Base-by-base conservation (phyloP, 2,113 vertebrate species). In the Megaleporinus macrocephalus region DNA sequence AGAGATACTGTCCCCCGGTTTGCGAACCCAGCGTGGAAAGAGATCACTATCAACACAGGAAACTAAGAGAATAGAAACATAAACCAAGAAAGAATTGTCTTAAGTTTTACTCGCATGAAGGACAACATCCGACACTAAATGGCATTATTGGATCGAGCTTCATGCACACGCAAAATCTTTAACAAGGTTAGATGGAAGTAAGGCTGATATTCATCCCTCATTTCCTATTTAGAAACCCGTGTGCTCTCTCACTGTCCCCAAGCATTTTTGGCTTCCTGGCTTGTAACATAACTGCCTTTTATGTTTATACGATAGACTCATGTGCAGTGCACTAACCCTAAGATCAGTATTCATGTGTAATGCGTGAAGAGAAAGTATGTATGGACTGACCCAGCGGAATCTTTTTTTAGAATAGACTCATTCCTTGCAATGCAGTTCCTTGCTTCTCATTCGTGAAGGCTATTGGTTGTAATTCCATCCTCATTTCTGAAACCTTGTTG, bases 1-100 rank as follows among this genome's bases (percentile, higher is more conserved):
- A 89, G 95, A 96, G 87, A 92, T 96, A 88, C 91, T 90, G 53
- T 93, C 93, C 36, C 85, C 90, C 1, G 91, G 89, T 92, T 92
- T 94, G 88, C 92, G 91, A 90, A 95, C 90, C 88, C 93, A 92
- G 91, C 93, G 96, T 84, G 93, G 96, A 95, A 96, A 95, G 93
- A 94, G 96, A 91, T 96, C 95, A n/a, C 94, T 96, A 89, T 92
- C 93, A 87, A 94, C 88, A 87, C 92, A 93, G 89, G 89, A 91
- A 79, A 88, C 87, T 85, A 86, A 93, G 81, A 94, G 91, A 87
- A 88, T 93, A 92, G 89, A 92, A 27, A 92, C 90, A 76, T 96
- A 93, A 91, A 89, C 69, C 57, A 76, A 30, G 5, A 47, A 36
- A 24, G n/a, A n/a, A n/a, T n/a, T 30, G 84, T 86, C 79, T 83